Base-by-base conservation (phyloP, 1,140 invertebrate genomes). In the Mactra quadrangularis region DNA sequence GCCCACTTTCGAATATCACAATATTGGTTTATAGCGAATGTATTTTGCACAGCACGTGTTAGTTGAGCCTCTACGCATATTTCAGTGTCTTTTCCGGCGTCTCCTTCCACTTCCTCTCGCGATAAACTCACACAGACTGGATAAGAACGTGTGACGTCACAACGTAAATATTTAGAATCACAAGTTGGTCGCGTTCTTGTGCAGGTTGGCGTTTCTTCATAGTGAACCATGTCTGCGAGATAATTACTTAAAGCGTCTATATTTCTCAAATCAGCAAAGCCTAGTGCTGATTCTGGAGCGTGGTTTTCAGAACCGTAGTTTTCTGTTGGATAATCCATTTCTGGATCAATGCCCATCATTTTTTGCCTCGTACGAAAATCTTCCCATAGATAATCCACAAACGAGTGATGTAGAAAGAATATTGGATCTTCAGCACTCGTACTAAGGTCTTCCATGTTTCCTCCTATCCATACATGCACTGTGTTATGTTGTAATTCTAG, bases 321-420 rank as follows among this genome's bases (percentile, higher is more conserved):
- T 35, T 29, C 35, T 19, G 4, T 59, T 22, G 70, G 77, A 50
- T 82, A 85, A 45, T 86, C 85, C 9, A 35, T 35, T 45, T 82
- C 72, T 2, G 83, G 72, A 47, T 79, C 74, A 19, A 83, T 76
- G 0, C 83, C 83, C 15, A 72, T 2, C 33, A 84, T 90, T 77
- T 90, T 90, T 60, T 87, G 87, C 33, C 83, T 84, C 33, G 87
- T 83, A 29, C 92, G 72, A 72, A 93, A 93, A 31, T 87, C 85
- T 71, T 93, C 90, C 90, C 90, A 93, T 59, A 93, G 59, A 59
- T 86, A 88, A 60, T 93, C 92, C 25, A 93, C 83, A 85, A 93
- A 93, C 6, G 90, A 81, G 85, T 93, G 92, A 74, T 92, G 92
- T 15, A 79, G 19, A 68, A 71, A 88, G 52, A 88, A 88, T 0